These are phyloP conservation scores for Amblyjoppa proteus DNA, from an alignment of 2,888 invertebrate genomes.

Conservation along the genomic window DNA sequence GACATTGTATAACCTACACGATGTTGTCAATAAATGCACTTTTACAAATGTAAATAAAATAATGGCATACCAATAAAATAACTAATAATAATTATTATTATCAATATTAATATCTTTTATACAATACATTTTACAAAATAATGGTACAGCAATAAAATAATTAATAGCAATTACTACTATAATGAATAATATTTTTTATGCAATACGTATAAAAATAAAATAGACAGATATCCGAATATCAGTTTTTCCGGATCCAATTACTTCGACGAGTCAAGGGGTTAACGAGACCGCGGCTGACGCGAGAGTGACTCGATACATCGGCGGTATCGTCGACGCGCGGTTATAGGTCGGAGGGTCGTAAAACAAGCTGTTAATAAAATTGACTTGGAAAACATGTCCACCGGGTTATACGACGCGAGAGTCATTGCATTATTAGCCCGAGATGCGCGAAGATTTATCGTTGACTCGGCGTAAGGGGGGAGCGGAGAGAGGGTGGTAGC, in stretches of 20 bases:
- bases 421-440: conserved; percentile 59
- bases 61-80: not conserved
- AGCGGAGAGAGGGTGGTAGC: conserved; percentile 4
- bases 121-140: too few species aligned
- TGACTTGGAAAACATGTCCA: conserved; percentile 44
- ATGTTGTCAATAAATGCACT: too few species aligned
- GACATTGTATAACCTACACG: too few species aligned
- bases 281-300: conserved; percentile 25
- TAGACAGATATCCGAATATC: not conserved
- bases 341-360: conserved; percentile 31
- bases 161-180: too few species aligned
- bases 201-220: not conserved
- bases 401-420: conserved; percentile 45
- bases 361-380: conserved; percentile 55
- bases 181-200: too few species aligned
- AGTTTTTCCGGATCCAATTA: not conserved
- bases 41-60: not conserved
- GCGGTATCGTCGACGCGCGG: not conserved
- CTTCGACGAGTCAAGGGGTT: conserved; percentile 25
- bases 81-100: too few species aligned
- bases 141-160: not conserved
- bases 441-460: conserved; percentile 58
- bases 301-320: not conserved
- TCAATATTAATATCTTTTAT: too few species aligned
- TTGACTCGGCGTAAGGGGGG: conserved; percentile 28